phyloP scores from a whole-genome alignment of 2,888 invertebrate genomes.

The Leptodirus hochenwartii region DNA sequence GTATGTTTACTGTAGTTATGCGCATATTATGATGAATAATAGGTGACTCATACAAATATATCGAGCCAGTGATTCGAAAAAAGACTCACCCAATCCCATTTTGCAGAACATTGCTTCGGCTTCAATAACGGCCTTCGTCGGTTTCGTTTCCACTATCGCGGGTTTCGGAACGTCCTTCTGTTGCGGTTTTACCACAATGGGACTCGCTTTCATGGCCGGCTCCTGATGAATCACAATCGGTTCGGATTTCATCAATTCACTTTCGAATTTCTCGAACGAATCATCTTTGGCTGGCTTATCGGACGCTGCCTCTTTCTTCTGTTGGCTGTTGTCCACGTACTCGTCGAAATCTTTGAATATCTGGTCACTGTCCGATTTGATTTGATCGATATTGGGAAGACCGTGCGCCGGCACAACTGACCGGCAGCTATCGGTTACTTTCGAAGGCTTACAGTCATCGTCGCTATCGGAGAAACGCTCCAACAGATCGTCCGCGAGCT shows the following conservation, averaged over 20 bases:
- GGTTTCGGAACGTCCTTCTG: constrained; percentile 6
- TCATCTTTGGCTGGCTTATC: constrained; percentile 10
- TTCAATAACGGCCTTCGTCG: constrained; percentile 28
- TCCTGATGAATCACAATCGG: constrained; percentile 5
- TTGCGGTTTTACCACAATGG: constrained; percentile 3
- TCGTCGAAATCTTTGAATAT: constrained; percentile 6
- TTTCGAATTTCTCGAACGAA: constrained; percentile 21
- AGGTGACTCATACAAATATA: not conserved
- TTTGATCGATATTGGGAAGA: too few species aligned
- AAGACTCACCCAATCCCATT: constrained; percentile 50
- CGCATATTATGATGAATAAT: too few species aligned
- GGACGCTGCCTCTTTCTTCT: constrained; percentile 10
- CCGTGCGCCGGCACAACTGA: too few species aligned
- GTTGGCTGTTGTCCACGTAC: constrained; percentile 9
- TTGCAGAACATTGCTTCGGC: constrained; percentile 54
- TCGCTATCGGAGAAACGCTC: constrained; percentile 41
- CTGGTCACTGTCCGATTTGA: constrained; percentile 6
- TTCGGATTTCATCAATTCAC: constrained; percentile 5
- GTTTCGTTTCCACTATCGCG: constrained; percentile 8
- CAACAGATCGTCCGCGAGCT: constrained; percentile 24
- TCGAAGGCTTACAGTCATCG: constrained; percentile 21
- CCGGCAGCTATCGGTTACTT: too few species aligned
- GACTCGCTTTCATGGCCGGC: constrained; percentile 3
- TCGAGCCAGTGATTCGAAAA: too few species aligned
- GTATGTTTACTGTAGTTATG: too few species aligned